A percentile compares a stretch with the other conserved stretches of the same genome.
Evolutionary conservation across 2,113 vertebrate genomes (phyloP).

Genomic region (Dendropsophus ebraccatus): DNA sequence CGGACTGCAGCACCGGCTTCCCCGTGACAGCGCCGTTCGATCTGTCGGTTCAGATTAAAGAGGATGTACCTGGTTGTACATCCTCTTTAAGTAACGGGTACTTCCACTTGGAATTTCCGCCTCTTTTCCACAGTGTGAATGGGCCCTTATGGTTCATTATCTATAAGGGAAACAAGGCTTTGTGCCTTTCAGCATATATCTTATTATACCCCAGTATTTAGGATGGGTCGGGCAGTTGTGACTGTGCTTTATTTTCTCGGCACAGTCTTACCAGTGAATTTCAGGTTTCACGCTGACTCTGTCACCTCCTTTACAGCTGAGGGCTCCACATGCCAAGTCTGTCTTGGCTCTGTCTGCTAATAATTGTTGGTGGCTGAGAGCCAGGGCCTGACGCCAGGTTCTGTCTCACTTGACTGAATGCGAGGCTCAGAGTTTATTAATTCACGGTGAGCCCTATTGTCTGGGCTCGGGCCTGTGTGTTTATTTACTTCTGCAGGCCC

Average conservation of each 20-base stretch:
- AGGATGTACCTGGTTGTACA: too few species aligned
- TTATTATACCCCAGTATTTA: not conserved
- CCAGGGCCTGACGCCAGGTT: constrained; percentile 53
- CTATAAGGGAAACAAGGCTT: not conserved
- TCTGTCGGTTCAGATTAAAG: too few species aligned
- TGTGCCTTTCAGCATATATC: not conserved
- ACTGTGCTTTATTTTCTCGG: constrained; percentile 10
- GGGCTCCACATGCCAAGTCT: constrained; percentile 40
- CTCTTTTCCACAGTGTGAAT: too few species aligned
- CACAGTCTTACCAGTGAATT: constrained; percentile 28
- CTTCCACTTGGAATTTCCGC: too few species aligned
- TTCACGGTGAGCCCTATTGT: constrained; percentile 57
- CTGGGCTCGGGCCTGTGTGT: constrained; percentile 48
- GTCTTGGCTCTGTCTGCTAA: constrained; percentile 52
- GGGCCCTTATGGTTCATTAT: not conserved
- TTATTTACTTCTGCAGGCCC: constrained; percentile 54
- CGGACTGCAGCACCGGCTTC: too few species aligned
- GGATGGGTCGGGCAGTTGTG: not conserved
- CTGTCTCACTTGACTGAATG: constrained; percentile 54
- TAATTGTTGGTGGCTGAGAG: constrained; percentile 48
- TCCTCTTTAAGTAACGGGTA: too few species aligned
- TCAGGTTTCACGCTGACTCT: constrained; percentile 35
- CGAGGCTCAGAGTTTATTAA: constrained; percentile 54
- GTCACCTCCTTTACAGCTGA: constrained; percentile 52
- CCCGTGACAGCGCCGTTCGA: too few species aligned